Base-by-base conservation (phyloP, 1,140 invertebrate species). In the Cydia strobilella region DNA sequence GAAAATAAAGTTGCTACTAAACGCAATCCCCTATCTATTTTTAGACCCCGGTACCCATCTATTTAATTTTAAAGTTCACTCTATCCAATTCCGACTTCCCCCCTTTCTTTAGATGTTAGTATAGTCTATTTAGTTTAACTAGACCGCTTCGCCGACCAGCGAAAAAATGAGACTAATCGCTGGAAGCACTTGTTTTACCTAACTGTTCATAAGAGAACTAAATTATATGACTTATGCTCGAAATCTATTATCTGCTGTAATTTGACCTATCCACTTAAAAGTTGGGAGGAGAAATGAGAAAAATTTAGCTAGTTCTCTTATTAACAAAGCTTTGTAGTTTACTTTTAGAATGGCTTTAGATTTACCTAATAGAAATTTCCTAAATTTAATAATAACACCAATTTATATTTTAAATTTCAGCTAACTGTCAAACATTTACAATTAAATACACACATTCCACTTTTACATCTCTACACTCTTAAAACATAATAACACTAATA, bases 71-170 rank as follows among this genome's bases (percentile, higher is more conserved):
- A 69, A 35, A 69, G n/a, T 69, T 35, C 15, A 69, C 25, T 13
- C 10, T 66, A 15, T 63, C 25, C 2, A 63, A 10, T 63, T 23
- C 3, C 35, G 27, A 31, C n/a, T 9, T 20, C 54, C 54, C 65
- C 65, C 20, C 65, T 76, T 66, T 79, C 51, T 76, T 73, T 82
- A 83, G 78, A 83, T 76, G 79, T 82, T 80, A 72, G 51, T 72
- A 15, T 45, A n/a, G 42, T 35, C 31, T 69, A 69, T 39, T 3
- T 69, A 69, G 27, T n/a, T 35, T 66, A 69, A 35, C 27, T 31
- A 69, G 65, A 77, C 80, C 78, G 85, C 85, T 86, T 85, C 78
- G 82, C 85, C 80, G 77, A 84, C 84, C 84, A 86, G 84, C 84
- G 77, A 78, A 76, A 51, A 73, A 77, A 79, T 76, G 73, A 73